Conservation (phyloP, 1,140 invertebrate genomes). For the Aphaenogaster rudis region DNA sequence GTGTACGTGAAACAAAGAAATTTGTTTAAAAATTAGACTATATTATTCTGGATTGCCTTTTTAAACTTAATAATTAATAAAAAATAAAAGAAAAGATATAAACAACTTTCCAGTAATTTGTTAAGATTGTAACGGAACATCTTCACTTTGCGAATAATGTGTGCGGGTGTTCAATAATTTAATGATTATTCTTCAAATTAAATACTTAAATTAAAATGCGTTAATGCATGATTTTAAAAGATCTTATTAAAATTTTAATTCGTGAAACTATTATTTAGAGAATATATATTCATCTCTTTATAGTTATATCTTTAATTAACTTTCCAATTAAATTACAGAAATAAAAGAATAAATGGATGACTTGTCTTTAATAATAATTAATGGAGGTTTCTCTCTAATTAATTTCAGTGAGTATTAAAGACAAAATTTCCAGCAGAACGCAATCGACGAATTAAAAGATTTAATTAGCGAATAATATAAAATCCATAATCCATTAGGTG, state of each 20-base stretch:
- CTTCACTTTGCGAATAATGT: neutral
- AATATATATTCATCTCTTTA: neutral
- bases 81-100: neutral
- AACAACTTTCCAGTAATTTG: neutral
- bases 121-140: neutral
- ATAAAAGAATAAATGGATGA: neutral
- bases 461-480: neutral
- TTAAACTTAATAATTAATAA: neutral
- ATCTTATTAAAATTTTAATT: conserved; percentile 2
- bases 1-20: neutral
- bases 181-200: conserved; percentile 1
- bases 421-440: neutral
- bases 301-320: conserved; percentile 39
- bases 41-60: neutral
- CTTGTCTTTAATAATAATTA: conserved; percentile 23
- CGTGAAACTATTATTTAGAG: neutral
- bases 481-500: neutral
- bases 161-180: neutral
- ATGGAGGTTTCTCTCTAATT: conserved; percentile 25
- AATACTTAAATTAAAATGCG: conserved; percentile 19
- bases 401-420: neutral
- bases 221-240: neutral
- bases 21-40: neutral
- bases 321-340: conserved; percentile 6
- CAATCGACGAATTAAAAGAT: conserved; percentile 4